These are phyloP conservation scores for Drosophila colorata DNA, from an alignment of 2,888 invertebrate genomes.

Conservation along the genomic window DNA sequence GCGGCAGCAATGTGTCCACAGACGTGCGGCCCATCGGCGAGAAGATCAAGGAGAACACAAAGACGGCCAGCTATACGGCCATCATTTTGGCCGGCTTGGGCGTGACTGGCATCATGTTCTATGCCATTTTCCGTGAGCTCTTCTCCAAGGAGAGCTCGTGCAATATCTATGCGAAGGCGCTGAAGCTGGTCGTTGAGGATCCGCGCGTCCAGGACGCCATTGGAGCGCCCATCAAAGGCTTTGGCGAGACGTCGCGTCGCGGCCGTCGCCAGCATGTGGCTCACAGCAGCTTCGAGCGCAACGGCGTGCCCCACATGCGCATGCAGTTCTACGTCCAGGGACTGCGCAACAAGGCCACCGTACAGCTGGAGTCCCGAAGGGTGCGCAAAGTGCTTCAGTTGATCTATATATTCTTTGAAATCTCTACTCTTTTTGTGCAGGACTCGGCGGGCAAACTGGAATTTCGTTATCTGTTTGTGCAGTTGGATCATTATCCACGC, in stretches of 20 bases:
- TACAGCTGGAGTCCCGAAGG: constrained; percentile 93
- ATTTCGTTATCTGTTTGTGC: constrained; percentile 93
- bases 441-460: constrained; percentile 91
- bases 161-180: constrained; percentile 92
- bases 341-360: constrained; percentile 91
- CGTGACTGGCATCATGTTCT: constrained; percentile 93
- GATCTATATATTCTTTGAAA: not conserved
- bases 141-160: constrained; percentile 95
- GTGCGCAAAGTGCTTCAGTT: constrained; percentile 85
- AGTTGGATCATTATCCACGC: constrained; percentile 91
- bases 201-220: constrained; percentile 92
- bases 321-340: constrained; percentile 97
- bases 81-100: constrained; percentile 93
- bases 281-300: constrained; percentile 90
- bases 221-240: constrained; percentile 95
- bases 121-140: constrained; percentile 93
- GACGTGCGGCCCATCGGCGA: constrained; percentile 89
- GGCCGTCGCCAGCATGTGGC: constrained; percentile 94
- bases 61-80: constrained; percentile 93
- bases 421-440: constrained; percentile 86
- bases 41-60: constrained; percentile 95
- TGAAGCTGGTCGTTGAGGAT: constrained; percentile 91
- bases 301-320: constrained; percentile 92
- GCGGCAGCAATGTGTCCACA: constrained; percentile 76
- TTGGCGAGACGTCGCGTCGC: constrained; percentile 93